A percentile compares a stretch with the other conserved stretches of the same genome.
These are phyloP conservation scores for Drosophila algonquin DNA, from an alignment of 2,888 invertebrate species.

Conservation along the genomic window DNA sequence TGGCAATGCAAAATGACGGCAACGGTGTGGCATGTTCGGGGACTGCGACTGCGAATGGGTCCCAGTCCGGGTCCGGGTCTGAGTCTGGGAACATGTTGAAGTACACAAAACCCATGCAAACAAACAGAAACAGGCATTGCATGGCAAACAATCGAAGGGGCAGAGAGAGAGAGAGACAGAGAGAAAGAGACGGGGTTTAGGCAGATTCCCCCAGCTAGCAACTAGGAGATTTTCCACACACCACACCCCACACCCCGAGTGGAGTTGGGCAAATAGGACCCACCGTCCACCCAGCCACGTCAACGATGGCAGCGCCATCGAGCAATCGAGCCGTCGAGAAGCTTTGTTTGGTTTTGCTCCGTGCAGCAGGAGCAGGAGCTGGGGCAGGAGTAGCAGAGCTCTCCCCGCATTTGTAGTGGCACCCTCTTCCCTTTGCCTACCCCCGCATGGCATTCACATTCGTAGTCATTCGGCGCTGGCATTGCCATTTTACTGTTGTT, in stretches of 20 bases:
- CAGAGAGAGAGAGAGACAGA: too few species aligned
- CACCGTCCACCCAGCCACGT: slow-evolving; percentile 35
- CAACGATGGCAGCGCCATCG: slow-evolving; percentile 50
- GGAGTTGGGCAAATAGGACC: slow-evolving; percentile 55
- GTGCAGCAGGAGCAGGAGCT: not conserved
- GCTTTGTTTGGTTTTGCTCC: slow-evolving; percentile 67
- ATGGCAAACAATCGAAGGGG: slow-evolving; percentile 62
- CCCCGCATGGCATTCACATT: not conserved
- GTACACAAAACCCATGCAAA: slow-evolving; percentile 76
- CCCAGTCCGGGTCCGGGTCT: not conserved
- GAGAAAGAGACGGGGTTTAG: slow-evolving; percentile 14
- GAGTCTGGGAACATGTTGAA: slow-evolving; percentile 63
- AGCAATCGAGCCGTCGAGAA: slow-evolving; percentile 43
- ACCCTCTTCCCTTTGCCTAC: not conserved
- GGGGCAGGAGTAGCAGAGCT: not conserved
- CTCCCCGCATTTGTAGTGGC: not conserved
- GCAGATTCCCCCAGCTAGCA: slow-evolving; percentile 25
- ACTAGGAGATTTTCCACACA: slow-evolving; percentile 10
- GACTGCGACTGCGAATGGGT: not conserved
- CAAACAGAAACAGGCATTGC: slow-evolving; percentile 70
- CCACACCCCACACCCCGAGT: not conserved
- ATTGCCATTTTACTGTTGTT: slow-evolving; percentile 73
- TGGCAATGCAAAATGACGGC: slow-evolving; percentile 19
- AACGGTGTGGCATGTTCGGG: slow-evolving; percentile 16
- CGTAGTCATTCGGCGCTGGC: slow-evolving; percentile 68